Percentiles rank a stretch among this genome's conserved stretches.
Conservation (phyloP, 2,113 vertebrate species). For the Numenius arquata region DNA sequence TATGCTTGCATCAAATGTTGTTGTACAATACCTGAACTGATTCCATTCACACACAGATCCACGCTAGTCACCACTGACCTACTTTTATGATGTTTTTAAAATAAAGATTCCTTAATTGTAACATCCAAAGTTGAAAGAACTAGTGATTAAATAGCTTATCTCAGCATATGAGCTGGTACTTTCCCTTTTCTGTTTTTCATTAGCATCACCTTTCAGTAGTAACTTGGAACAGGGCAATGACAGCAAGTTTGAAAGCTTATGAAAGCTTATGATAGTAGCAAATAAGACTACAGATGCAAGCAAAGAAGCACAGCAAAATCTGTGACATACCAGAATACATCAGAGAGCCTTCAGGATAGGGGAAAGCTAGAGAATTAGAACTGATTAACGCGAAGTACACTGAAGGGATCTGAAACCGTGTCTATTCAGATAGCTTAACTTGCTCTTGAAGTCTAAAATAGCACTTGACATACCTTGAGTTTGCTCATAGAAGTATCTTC, state of each 20-base stretch:
- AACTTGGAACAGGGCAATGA: neutral
- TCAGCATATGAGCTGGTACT: neutral
- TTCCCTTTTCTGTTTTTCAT: neutral
- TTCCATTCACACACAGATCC: neutral
- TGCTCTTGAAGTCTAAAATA: constrained; percentile 30
- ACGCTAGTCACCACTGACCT: neutral
- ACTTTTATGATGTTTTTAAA: neutral
- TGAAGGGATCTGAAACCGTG: neutral
- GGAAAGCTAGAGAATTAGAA: neutral
- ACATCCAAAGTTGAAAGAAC: neutral
- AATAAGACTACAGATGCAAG: neutral
- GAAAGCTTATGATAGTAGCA: neutral
- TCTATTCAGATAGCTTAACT: neutral
- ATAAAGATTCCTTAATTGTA: neutral
- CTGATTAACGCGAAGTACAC: neutral
- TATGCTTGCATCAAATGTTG: neutral
- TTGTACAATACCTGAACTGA: neutral
- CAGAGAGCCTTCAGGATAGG: neutral
- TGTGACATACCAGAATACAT: neutral
- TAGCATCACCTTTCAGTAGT: neutral
- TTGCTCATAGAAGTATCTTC: neutral
- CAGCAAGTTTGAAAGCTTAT: neutral
- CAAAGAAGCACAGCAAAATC: neutral
- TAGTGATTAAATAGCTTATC: neutral
- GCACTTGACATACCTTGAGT: constrained; percentile 19